Evolutionary conservation across 2,113 vertebrate species (phyloP), one percentile per base, ranked within the genome.

Genomic region (Hippolais icterina): DNA sequence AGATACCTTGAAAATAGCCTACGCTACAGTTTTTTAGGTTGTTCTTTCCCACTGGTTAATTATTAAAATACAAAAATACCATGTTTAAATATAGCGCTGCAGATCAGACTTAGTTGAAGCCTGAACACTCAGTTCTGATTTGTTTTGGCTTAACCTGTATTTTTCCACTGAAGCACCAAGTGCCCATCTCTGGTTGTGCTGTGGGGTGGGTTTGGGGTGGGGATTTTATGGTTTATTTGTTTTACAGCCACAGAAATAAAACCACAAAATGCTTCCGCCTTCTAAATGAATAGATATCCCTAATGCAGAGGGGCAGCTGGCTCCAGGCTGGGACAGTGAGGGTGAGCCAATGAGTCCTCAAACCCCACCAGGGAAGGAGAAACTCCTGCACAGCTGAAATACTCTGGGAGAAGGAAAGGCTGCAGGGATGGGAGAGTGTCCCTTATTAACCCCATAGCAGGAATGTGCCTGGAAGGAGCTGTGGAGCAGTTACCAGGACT

Each of bases 51-150:
- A 93, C 54, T 64, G 49, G 82, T 96, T 93, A 96, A 96, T 95
- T 90, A 96, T 93, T 97, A 83, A 97, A 95, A 96, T 66, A 96
- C 59, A 95, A 93, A 97, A 97, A 97, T 96, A 94, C 70, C 24
- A 6, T 63, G 94, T 86, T 96, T 96, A 96, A 96, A 97, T 94
- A 97, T 96, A 96, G 93, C 1, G 0, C 71, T 63, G 71, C 68
- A 35, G 61, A 31, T 91, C 78, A 85, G 84, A 33, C 78, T 79
- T 13, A 35, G 84, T 46, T 65, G 71, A 28, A 91, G 82, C 56
- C 79, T 70, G 94, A 90, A 91, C 92, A 52, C 82, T 50, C 71
- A 90, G 92, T 92, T 88, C 88, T 0, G 4, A 88, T 86, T 94
- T 93, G 68, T 88, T 95, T 96, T 95, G 92, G 92, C 90, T 91